These are phyloP conservation scores for Marasmarcha lunaedactyla DNA, from an alignment of 2,888 invertebrate genomes.

Conservation along the genomic window DNA sequence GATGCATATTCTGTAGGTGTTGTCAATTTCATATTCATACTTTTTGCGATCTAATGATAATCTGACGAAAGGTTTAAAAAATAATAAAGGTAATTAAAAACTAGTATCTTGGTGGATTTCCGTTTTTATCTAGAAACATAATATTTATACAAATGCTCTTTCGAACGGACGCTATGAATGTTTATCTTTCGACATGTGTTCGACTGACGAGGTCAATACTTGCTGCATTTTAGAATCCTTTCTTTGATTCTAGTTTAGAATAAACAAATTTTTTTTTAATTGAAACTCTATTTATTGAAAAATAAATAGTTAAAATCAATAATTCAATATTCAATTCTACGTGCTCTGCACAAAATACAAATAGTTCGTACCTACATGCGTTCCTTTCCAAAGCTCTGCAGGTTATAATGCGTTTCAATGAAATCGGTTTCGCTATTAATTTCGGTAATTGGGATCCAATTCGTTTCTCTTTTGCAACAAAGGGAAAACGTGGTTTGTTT, in stretches of 20 bases:
- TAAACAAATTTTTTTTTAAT: background rate
- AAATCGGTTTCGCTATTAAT: constrained; percentile 67
- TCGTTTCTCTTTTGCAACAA: constrained; percentile 68
- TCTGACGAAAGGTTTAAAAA: no score
- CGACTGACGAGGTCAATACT: constrained; percentile 57
- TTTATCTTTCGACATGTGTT: constrained; percentile 63
- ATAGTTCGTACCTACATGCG: no score
- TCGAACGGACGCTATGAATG: constrained; percentile 38
- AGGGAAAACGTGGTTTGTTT: constrained; percentile 53
- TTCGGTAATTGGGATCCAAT: constrained; percentile 67
- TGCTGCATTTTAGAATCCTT: constrained; percentile 23
- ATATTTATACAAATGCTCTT: constrained; percentile 67
- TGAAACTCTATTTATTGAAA: no score
- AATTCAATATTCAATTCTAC: no score
- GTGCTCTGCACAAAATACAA: no score
- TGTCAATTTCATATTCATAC: no score
- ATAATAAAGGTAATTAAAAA: no score
- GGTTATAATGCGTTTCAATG: constrained; percentile 61
- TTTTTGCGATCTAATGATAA: no score
- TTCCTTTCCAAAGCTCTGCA: background rate
- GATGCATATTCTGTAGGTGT: no score
- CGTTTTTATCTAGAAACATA: constrained; percentile 32
- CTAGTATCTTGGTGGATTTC: no score
- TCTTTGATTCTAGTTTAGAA: background rate
- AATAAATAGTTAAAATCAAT: no score